Evolutionary conservation across 2,797 vertebrate species (phyloP).

Genomic region (Schizopygopsis malacanthus): DNA sequence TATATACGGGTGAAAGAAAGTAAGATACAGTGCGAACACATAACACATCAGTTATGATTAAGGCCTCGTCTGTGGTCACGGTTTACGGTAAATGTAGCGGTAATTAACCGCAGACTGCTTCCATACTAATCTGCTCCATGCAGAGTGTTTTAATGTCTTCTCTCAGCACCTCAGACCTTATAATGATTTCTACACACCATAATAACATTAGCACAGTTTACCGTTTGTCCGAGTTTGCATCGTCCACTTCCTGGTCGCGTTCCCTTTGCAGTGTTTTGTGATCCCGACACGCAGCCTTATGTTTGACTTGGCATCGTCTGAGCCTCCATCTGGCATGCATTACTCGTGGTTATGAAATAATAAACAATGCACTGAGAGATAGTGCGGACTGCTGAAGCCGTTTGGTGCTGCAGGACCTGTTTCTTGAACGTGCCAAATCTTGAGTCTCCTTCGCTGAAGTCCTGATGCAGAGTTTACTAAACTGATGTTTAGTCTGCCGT

Average conservation of each 20-base stretch:
- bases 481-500: constrained; percentile 34
- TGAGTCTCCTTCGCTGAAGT: neutral
- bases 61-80: neutral
- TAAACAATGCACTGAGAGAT: constrained; percentile 65
- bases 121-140: neutral
- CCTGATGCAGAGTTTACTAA: neutral
- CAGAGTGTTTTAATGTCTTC: neutral
- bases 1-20: neutral
- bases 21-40: neutral
- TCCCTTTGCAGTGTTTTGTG: constrained; percentile 58
- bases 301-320: constrained; percentile 68
- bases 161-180: neutral
- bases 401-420: constrained; percentile 39
- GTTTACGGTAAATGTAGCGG: constrained; percentile 24
- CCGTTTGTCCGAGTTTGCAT: neutral
- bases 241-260: constrained; percentile 39
- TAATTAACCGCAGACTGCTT: constrained; percentile 18
- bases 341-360: constrained; percentile 69
- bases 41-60: constrained; percentile 40
- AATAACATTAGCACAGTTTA: constrained; percentile 23
- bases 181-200: neutral
- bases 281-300: constrained; percentile 55
- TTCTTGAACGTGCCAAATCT: constrained; percentile 44
- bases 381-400: constrained; percentile 61
- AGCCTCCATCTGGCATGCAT: constrained; percentile 70